Percentiles rank a stretch among this genome's conserved stretches.
phyloP scores from a whole-genome alignment of 2,797 vertebrate genomes.

The Lycodopsis pacificus region DNA sequence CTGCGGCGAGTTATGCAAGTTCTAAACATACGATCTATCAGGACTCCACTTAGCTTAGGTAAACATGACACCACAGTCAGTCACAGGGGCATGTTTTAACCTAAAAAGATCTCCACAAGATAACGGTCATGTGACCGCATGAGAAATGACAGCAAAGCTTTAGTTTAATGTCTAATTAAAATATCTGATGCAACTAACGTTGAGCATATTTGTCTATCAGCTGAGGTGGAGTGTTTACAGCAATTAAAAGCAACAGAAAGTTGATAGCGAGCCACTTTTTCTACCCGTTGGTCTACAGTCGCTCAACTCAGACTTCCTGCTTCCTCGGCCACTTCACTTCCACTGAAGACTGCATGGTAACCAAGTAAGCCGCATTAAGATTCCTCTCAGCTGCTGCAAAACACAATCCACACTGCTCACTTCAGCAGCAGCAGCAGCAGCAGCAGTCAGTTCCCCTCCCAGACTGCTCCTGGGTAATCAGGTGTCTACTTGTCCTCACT shows the following conservation, averaged over 20 bases:
- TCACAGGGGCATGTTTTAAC: slow-evolving; percentile 11
- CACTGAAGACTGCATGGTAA: slow-evolving; percentile 45
- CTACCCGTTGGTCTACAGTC: not conserved
- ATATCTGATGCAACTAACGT: slow-evolving; percentile 4
- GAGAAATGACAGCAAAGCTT: slow-evolving; percentile 4
- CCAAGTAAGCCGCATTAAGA: slow-evolving; percentile 65
- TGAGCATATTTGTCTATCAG: slow-evolving; percentile 28
- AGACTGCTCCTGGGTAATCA: slow-evolving; percentile 52
- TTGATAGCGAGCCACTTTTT: slow-evolving; percentile 7
- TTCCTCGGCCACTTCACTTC: slow-evolving; percentile 31
- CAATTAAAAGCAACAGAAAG: slow-evolving; percentile 19
- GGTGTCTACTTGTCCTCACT: slow-evolving; percentile 40
- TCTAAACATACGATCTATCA: slow-evolving; percentile 42
- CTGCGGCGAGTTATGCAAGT: slow-evolving; percentile 36
- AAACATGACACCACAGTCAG: slow-evolving; percentile 56
- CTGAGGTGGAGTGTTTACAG: slow-evolving; percentile 21
- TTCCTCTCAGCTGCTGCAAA: slow-evolving; percentile 68
- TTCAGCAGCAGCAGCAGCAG: slow-evolving; percentile 47
- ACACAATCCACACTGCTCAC: slow-evolving; percentile 58
- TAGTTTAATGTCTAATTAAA: slow-evolving; percentile 24
- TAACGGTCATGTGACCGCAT: slow-evolving; percentile 4
- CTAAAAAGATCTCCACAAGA: slow-evolving; percentile 9
- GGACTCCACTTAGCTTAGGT: slow-evolving; percentile 47
- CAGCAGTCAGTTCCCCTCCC: slow-evolving; percentile 30
- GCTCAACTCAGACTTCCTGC: slow-evolving; percentile 34